Evolutionary conservation across 2,888 invertebrate genomes (phyloP).

Genomic region (Pheosia tremula): DNA sequence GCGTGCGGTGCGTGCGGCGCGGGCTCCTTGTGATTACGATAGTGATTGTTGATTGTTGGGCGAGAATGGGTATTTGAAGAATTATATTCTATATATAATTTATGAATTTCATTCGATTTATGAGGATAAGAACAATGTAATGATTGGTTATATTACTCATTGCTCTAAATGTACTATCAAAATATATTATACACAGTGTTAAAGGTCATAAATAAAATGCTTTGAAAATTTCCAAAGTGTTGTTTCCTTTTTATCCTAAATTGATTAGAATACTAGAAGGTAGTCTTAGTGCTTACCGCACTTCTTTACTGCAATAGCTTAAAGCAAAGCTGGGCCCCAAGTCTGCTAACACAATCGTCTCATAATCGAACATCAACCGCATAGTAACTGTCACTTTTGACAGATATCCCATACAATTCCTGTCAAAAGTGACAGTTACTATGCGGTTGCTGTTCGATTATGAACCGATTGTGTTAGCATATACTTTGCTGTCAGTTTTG

Average conservation of each 20-base stretch:
- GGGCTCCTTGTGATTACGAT: slow-evolving; percentile 67
- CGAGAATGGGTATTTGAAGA: slow-evolving; percentile 72
- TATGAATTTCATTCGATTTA: slow-evolving; percentile 82
- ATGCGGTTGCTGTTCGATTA: too few species aligned
- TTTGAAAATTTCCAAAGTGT: slow-evolving; percentile 81
- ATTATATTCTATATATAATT: slow-evolving; percentile 82
- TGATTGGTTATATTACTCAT: slow-evolving; percentile 85
- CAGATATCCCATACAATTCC: too few species aligned
- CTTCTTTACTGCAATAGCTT: too few species aligned
- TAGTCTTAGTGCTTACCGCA: too few species aligned
- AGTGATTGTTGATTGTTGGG: slow-evolving; percentile 82
- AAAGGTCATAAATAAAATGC: slow-evolving; percentile 85
- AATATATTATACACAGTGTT: slow-evolving; percentile 85
- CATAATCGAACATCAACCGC: too few species aligned
- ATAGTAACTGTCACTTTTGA: too few species aligned
- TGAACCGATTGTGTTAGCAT: too few species aligned
- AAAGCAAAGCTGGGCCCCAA: too few species aligned
- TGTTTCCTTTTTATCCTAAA: slow-evolving; percentile 56
- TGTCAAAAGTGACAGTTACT: too few species aligned
- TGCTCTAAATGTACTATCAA: slow-evolving; percentile 86
- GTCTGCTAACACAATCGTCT: too few species aligned
- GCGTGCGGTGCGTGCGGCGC: slow-evolving; percentile 30
- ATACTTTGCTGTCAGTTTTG: too few species aligned
- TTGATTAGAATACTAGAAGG: background rate
- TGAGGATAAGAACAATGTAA: slow-evolving; percentile 83